These are phyloP conservation scores for Coleophora deauratella DNA, from an alignment of 2,888 invertebrate genomes.

Conservation along the genomic window DNA sequence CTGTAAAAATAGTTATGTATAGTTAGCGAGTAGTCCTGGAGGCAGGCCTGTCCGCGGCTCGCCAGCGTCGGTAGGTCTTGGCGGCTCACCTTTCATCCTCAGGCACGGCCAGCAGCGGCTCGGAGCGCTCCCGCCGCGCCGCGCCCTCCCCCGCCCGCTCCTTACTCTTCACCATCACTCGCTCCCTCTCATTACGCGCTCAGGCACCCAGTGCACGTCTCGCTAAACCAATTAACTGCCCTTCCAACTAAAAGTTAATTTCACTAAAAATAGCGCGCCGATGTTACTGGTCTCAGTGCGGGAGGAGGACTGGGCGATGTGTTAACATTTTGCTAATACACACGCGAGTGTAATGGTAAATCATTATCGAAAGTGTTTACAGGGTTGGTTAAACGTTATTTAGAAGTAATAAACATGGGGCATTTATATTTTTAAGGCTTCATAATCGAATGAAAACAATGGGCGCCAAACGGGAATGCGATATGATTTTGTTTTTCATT, in stretches of 20 bases:
- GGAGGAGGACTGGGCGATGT: slow-evolving; percentile 6
- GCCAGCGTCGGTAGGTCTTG: neutral
- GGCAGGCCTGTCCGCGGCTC: no score
- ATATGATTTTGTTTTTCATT: no score
- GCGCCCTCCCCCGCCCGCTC: slow-evolving; percentile 48
- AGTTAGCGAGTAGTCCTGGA: no score
- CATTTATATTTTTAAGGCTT: no score
- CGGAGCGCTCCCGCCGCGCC: slow-evolving; percentile 54
- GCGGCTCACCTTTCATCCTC: slow-evolving; percentile 69
- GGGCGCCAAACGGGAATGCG: no score
- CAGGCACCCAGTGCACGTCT: slow-evolving; percentile 4
- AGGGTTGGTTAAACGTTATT: slow-evolving; percentile 24
- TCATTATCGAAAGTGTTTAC: slow-evolving; percentile 42
- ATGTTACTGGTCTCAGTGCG: slow-evolving; percentile 6
- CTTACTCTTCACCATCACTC: slow-evolving; percentile 31
- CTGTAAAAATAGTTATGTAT: no score
- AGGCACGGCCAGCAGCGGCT: slow-evolving; percentile 59
- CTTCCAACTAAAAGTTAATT: neutral
- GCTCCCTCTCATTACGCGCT: slow-evolving; percentile 10
- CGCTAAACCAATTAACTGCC: slow-evolving; percentile 7
- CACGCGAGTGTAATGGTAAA: slow-evolving; percentile 41
- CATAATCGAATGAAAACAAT: no score
- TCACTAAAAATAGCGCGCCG: neutral
- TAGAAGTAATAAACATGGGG: neutral
- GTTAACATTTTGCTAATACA: slow-evolving; percentile 13